A percentile compares a stretch with the other conserved stretches of the same genome.
These are phyloP conservation scores for Argynnis bischoffii DNA, from an alignment of 2,888 invertebrate species.

Conservation along the genomic window DNA sequence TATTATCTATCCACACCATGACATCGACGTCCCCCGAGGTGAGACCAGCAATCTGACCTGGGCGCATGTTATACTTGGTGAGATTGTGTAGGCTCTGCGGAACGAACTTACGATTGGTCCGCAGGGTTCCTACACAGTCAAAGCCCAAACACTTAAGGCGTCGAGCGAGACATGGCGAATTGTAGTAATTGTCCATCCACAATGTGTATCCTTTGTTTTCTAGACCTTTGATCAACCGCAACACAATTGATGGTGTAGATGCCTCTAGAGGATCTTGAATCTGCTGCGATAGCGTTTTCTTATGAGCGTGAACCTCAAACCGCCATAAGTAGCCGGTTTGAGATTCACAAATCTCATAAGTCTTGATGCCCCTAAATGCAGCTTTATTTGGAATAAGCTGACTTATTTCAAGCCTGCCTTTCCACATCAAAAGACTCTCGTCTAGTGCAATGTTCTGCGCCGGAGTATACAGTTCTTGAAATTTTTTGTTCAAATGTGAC, in stretches of 20 bases:
- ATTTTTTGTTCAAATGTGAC: not conserved
- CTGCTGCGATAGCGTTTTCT: no score
- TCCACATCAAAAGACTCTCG: constrained; percentile 26
- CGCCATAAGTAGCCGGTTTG: no score
- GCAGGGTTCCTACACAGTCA: no score
- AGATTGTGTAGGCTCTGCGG: no score
- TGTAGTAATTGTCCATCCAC: constrained; percentile 44
- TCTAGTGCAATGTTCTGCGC: no score
- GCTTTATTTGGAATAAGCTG: not conserved
- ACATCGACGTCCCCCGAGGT: constrained; percentile 36
- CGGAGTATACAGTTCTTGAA: constrained; percentile 25
- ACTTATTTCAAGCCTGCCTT: not conserved
- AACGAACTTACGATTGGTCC: no score
- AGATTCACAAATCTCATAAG: no score
- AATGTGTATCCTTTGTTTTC: constrained; percentile 21
- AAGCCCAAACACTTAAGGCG: no score
- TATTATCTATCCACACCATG: constrained; percentile 15
- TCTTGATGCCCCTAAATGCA: constrained; percentile 5
- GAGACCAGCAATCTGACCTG: constrained; percentile 23
- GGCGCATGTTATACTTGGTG: no score
- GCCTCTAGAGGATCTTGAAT: constrained; percentile 37
- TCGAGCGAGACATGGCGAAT: constrained; percentile 34
- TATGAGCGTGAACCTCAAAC: no score
- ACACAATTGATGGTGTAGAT: constrained; percentile 7
- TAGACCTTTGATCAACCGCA: no score